Conservation (phyloP, 35 echinoderm and acorn worm species). For the Hemicentrotus pulcherrimus region DNA sequence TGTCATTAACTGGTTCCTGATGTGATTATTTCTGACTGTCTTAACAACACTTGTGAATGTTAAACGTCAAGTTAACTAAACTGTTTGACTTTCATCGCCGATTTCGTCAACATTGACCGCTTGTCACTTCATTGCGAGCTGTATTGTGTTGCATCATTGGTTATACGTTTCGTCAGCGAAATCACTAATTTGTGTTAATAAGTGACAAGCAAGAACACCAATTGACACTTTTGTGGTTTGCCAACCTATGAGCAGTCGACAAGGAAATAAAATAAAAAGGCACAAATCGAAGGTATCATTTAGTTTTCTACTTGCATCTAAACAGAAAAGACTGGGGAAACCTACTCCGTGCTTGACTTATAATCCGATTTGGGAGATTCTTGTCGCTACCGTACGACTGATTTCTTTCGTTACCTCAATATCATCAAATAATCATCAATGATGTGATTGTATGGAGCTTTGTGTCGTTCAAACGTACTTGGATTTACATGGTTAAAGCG, state of each 20-base stretch:
- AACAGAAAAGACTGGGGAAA: background rate
- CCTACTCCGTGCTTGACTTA: background rate
- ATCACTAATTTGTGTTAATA: background rate
- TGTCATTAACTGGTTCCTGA: background rate
- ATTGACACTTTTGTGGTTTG: background rate
- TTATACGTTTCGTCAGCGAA: background rate
- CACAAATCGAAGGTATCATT: background rate
- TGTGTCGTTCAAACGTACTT: no score
- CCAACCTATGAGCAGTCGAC: background rate
- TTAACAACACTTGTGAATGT: background rate
- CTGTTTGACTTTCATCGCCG: background rate
- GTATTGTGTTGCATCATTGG: background rate
- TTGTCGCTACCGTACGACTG: no score
- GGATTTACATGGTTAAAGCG: no score
- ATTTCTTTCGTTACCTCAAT: no score
- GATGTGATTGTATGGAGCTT: no score
- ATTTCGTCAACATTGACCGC: background rate
- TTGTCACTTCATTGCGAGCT: background rate
- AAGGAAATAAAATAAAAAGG: background rate
- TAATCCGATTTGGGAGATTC: background rate
- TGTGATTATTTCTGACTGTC: background rate
- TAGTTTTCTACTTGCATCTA: background rate
- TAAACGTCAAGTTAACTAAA: background rate
- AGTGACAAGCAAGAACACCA: background rate
- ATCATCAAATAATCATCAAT: no score